Evolutionary conservation across 64 coral and sea anemone species (phyloP), one percentile per base, ranked within the genome.

Genomic region (Pocillopora damicornis): DNA sequence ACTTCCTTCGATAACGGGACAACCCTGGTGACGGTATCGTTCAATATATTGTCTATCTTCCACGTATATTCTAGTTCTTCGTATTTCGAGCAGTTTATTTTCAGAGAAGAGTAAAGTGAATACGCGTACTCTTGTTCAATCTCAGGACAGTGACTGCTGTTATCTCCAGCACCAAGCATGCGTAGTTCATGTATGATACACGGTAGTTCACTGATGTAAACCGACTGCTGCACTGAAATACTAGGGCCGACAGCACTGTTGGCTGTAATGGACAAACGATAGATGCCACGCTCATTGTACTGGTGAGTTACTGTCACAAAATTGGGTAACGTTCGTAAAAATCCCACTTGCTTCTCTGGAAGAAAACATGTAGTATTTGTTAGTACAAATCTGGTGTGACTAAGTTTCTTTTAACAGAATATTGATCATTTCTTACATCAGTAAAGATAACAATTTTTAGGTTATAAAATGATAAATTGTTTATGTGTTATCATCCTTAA

Each of bases 71-170:
- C 13, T 11, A 95, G 22, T 20, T 56, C 9, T 35, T 79, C 59
- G 26, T 13, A 74, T 51, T 69, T 15, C 16, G 35, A 37, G 35
- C 93, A 95, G 84, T 81, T 83, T 37, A 91, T 61, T 42, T 91
- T 69, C 20, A 88, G 18, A 59, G 61, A 20, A 6, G 89, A n/a
- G 36, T 64, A 61, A 20, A 95, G n/a, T 1, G 89, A 72, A 74
- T 95, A 95, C 17, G 72, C 89, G 14, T 91, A 88, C 37, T 95
- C 88, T 64, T 90, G 93, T 22, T 65, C 62, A 71, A 95, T 91
- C 35, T 83, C 78, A 45, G 89, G 86, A 18, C 76, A 72, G 18
- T 73, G 67, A 12, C 9, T 15, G 37, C 67, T 63, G 13, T 79
- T 75, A 78, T 10, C 72, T 63, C 76, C 76, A 7, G 73, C 89